Percentiles rank a stretch among this genome's conserved stretches.
phyloP scores from a whole-genome alignment of 2,797 vertebrate genomes.

The Melopsittacus undulatus region DNA sequence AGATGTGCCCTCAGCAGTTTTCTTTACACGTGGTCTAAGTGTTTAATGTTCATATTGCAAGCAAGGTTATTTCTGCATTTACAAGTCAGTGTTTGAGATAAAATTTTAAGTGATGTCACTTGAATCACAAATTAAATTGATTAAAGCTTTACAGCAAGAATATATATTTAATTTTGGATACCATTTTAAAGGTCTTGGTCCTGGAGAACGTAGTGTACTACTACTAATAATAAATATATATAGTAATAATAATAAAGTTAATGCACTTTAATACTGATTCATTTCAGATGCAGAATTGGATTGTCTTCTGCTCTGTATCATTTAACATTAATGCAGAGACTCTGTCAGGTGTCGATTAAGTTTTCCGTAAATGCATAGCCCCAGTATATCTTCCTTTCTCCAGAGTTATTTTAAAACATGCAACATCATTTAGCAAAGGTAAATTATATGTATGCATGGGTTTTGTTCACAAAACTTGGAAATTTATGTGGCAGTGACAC shows the following conservation, averaged over 20 bases:
- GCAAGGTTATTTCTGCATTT: neutral
- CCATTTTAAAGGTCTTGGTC: neutral
- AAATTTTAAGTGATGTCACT: neutral
- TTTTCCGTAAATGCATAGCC: neutral
- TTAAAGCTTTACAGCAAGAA: neutral
- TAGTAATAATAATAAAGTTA: neutral
- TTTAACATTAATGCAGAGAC: neutral
- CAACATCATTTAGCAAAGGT: neutral
- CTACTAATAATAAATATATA: neutral
- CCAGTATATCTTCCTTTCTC: neutral
- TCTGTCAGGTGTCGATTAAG: neutral
- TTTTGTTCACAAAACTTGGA: neutral
- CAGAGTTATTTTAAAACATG: neutral
- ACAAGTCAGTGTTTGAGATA: neutral
- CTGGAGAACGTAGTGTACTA: neutral
- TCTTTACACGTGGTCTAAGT: neutral
- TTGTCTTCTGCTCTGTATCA: neutral
- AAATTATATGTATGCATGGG: neutral
- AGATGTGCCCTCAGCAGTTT: accelerated
- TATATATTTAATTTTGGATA: neutral
- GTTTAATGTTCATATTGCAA: neutral
- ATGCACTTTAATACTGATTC: neutral
- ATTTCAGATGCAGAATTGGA: neutral
- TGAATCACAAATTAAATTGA: neutral
- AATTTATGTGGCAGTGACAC: neutral